Conservation (phyloP, 2,797 vertebrate species). For the Nothura maculosa region DNA sequence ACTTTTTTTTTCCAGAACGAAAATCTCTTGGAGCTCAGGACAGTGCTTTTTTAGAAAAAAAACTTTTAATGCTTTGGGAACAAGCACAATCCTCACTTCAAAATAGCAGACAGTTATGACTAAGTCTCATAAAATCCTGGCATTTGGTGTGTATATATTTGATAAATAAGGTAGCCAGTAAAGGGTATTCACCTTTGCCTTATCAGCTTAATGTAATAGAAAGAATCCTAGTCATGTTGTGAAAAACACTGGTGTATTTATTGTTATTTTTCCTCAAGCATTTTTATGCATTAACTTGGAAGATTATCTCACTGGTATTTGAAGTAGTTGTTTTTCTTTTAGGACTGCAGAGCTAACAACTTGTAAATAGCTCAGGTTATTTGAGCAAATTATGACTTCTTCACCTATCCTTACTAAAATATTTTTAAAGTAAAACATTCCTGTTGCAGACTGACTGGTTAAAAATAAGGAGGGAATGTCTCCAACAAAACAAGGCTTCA, state of each 20-base stretch:
- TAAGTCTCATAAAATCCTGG: neutral
- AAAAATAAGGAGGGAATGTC: neutral
- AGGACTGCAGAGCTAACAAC: neutral
- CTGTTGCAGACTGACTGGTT: neutral
- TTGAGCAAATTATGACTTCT: neutral
- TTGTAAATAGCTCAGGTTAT: neutral
- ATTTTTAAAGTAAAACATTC: neutral
- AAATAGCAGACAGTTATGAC: neutral
- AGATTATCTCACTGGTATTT: neutral
- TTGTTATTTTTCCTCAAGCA: no score
- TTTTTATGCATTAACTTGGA: neutral
- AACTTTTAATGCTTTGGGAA: neutral
- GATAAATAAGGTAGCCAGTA: neutral
- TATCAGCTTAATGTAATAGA: neutral
- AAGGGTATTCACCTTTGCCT: neutral
- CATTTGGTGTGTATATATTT: neutral
- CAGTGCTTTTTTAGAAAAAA: neutral
- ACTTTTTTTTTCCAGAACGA: neutral
- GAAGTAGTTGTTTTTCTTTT: neutral
- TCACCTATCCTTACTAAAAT: neutral
- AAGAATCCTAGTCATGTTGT: neutral
- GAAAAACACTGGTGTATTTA: neutral
- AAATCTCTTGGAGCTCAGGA: neutral
- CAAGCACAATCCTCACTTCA: neutral
- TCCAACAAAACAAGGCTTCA: neutral